A percentile compares a stretch with the other conserved stretches of the same genome.
Evolutionary conservation across 2,888 invertebrate species (phyloP).

Genomic region (Amphimallon solstitiale): DNA sequence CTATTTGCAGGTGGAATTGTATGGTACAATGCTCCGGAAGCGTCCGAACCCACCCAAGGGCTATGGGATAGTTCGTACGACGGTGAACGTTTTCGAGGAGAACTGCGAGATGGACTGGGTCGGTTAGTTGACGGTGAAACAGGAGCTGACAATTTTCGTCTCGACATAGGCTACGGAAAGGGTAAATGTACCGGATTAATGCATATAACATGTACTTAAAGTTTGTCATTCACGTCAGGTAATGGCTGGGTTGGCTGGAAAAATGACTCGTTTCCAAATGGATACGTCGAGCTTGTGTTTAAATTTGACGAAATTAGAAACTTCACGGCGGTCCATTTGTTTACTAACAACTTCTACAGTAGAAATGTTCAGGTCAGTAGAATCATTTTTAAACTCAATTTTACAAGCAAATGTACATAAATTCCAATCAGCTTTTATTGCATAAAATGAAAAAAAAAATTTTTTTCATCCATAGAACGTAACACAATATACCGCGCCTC

Average conservation of each 20-base stretch:
- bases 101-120: constrained; percentile 72
- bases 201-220: constrained; percentile 36
- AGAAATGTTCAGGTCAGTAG: constrained; percentile 72
- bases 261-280: constrained; percentile 66
- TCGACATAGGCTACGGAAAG: constrained; percentile 70
- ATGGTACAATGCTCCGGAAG: constrained; percentile 68
- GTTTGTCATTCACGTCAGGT: constrained; percentile 59
- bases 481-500: too few species aligned
- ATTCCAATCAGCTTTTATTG: too few species aligned
- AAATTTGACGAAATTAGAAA: constrained; percentile 76
- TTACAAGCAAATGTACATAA: too few species aligned
- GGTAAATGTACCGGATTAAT: constrained; percentile 58
- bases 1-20: constrained; percentile 66
- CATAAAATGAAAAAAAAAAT: too few species aligned
- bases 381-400: neutral
- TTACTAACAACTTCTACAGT: constrained; percentile 76
- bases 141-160: constrained; percentile 70
- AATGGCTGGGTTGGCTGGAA: constrained; percentile 83
- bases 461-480: too few species aligned
- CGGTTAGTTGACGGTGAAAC: constrained; percentile 75
- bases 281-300: constrained; percentile 74
- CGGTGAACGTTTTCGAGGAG: constrained; percentile 63
- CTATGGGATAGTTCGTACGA: constrained; percentile 76
- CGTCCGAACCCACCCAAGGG: constrained; percentile 64
- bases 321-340: constrained; percentile 74